Conservation (phyloP, 53 echinoderm and acorn worm genomes). For the Temnopleurus reevesii region DNA sequence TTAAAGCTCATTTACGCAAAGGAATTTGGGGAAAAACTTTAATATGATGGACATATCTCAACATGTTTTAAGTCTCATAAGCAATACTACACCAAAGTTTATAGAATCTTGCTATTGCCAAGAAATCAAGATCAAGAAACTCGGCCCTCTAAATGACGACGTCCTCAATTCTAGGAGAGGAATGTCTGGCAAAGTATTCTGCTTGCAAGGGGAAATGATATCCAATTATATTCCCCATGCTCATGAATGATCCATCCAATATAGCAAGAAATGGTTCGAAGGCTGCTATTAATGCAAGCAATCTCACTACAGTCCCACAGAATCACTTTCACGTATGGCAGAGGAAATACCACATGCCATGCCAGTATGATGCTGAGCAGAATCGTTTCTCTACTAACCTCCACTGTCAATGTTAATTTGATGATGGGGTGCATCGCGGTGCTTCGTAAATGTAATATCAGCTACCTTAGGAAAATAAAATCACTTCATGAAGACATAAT, state of each 20-base stretch:
- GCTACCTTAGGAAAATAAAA: neutral
- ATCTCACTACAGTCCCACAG: constrained; percentile 29
- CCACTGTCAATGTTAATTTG: constrained; percentile 27
- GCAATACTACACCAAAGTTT: too few relatives aligned
- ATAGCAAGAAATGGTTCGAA: constrained; percentile 1
- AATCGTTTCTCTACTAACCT: neutral
- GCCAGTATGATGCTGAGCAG: neutral
- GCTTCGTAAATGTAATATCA: constrained; percentile 10
- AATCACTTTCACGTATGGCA: constrained; percentile 25
- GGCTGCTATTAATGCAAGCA: constrained; percentile 4
- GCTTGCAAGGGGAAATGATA: constrained; percentile 2
- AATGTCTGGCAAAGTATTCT: constrained; percentile 15
- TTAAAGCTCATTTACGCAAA: too few relatives aligned
- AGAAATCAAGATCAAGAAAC: too few relatives aligned
- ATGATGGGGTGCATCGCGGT: neutral
- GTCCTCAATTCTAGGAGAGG: neutral
- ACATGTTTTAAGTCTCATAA: too few relatives aligned
- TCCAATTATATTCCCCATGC: constrained; percentile 33
- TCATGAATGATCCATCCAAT: constrained; percentile 13
- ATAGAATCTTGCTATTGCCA: too few relatives aligned
- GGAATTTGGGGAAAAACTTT: too few relatives aligned
- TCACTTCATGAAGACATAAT: neutral
- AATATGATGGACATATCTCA: too few relatives aligned
- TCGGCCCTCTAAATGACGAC: neutral
- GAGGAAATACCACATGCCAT: constrained; percentile 27